These are phyloP conservation scores for Trypoxylus dichotomus DNA, from an alignment of 1,140 invertebrate genomes.

Conservation along the genomic window DNA sequence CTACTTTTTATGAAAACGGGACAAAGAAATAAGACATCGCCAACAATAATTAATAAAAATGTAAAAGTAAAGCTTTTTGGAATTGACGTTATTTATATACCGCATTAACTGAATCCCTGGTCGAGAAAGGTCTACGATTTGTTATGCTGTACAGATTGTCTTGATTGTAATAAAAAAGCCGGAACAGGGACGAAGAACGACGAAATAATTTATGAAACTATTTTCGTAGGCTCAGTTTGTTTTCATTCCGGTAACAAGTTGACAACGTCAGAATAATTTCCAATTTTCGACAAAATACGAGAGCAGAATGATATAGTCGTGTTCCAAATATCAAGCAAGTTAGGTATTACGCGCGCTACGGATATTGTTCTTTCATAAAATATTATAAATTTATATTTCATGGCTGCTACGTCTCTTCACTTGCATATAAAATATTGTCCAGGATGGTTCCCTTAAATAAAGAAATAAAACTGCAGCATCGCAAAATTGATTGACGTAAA, in stretches of 20 bases:
- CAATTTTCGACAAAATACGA: not conserved
- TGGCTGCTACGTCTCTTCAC: too few relatives aligned
- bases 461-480: too few relatives aligned
- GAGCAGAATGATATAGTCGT: not conserved
- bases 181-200: not conserved
- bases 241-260: conserved; percentile 8
- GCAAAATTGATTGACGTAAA: too few relatives aligned
- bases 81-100: not conserved
- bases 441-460: too few relatives aligned
- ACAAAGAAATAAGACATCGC: too few relatives aligned
- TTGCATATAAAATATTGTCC: too few relatives aligned
- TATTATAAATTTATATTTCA: too few relatives aligned
- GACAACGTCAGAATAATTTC: conserved; percentile 8
- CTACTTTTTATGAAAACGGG: too few relatives aligned
- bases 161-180: not conserved
- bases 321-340: too few relatives aligned
- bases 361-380: too few relatives aligned
- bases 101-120: not conserved
- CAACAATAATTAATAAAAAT: too few relatives aligned
- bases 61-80: not conserved
- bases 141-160: conserved; percentile 4
- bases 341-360: too few relatives aligned
- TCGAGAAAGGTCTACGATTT: not conserved
- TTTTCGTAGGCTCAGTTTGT: not conserved
- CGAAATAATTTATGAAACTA: conserved; percentile 10